Base-by-base conservation (phyloP, 1,140 invertebrate species). In the Ylistrum balloti region DNA sequence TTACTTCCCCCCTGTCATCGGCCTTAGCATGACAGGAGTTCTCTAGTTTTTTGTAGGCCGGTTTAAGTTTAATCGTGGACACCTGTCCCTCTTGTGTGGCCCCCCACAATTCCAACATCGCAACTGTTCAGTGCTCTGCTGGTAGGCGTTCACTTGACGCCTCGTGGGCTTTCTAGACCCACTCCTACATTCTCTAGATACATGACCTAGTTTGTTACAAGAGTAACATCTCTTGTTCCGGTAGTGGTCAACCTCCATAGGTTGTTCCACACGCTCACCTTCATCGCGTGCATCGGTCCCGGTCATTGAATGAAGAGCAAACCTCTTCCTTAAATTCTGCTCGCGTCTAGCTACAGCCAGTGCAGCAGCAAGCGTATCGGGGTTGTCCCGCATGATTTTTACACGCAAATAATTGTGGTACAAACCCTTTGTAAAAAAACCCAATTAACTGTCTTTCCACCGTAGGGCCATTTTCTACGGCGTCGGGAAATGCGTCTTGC, bases 301-400 rank as follows among this genome's bases (percentile, higher is more conserved):
- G 0, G 0, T n/a, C 2, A 28, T 28, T 22, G 33, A 33, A 34
- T 88, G n/a, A n/a, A n/a, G n/a, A n/a, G n/a, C n/a, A n/a, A n/a
- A n/a, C n/a, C n/a, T n/a, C n/a, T n/a, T n/a, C 11, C 85, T 20
- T 86, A 86, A 20, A 41, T 91, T 92, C 41, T 90, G 88, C 48
- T 92, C 90, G 10, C 11, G 15, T 28, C 86, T 91, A 1, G 91
- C 90, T 3, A 35, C 33, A 5, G 0, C 48, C 5, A 92, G 33
- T n/a, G 90, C 90, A 0, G 32, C 85, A 85, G 86, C 45, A 10
- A 91, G 20, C n/a, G 86, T 88, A 3, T 15, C 20, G 32, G 90
- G 92, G 85, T 91, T 90, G 17, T 86, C 33, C 41, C 88, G 32
- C 87, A 92, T 90, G 0, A 92, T 28, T 87, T 90, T 90, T 17